Percentiles rank a stretch among this genome's conserved stretches.
phyloP scores from a whole-genome alignment of 2,113 vertebrate genomes.

The Bungarus multicinctus region DNA sequence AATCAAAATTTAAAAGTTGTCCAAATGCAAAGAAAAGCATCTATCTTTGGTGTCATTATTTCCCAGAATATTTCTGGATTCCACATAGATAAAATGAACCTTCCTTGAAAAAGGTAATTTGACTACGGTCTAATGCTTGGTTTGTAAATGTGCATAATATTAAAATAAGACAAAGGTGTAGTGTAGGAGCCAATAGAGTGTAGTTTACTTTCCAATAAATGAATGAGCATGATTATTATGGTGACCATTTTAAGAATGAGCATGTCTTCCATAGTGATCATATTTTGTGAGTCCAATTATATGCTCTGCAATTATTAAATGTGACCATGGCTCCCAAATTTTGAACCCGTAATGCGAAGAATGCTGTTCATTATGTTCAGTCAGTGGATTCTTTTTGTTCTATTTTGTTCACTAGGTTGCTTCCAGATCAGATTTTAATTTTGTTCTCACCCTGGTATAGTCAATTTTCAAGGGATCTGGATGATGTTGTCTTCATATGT shows the following conservation, averaged over 20 bases:
- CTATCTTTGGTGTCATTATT: not conserved
- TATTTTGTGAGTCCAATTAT: not conserved
- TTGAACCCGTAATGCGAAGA: not conserved
- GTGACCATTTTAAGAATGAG: not conserved
- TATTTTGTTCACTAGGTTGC: not conserved
- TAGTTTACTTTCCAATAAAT: not conserved
- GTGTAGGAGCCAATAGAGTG: not conserved
- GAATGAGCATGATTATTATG: not conserved
- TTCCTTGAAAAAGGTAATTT: not conserved
- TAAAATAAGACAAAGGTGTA: not conserved
- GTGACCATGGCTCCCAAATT: not conserved
- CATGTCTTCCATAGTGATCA: not conserved
- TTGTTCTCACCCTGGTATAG: not conserved
- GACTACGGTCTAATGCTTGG: not conserved
- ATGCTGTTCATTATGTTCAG: not conserved
- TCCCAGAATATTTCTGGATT: not conserved
- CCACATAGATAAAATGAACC: not conserved
- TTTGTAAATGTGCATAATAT: not conserved
- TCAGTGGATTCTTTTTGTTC: not conserved
- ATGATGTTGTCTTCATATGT: not conserved
- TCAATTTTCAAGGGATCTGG: not conserved
- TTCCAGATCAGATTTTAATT: not conserved
- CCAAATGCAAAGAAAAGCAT: not conserved
- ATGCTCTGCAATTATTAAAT: not conserved
- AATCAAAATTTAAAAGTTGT: not conserved